Evolutionary conservation across 2,888 invertebrate species (phyloP), one percentile per base, ranked within the genome.

Genomic region (Drosophila parthenogenetica): DNA sequence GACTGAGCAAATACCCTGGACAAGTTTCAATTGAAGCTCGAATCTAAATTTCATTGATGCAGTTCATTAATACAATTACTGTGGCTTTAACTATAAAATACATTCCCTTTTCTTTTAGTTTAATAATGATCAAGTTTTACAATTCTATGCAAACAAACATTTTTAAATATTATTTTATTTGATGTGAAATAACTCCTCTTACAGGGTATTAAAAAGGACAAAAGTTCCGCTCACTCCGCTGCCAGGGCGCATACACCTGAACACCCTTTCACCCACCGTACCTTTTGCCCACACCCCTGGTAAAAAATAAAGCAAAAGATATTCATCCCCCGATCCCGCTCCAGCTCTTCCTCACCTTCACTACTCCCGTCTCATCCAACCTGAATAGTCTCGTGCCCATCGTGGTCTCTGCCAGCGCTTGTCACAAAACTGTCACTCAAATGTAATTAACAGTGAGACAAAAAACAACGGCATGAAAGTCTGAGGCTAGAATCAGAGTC

Each of bases 371-470:
- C 22, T 22, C 25, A 25, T 11, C 35, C 35, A 35, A 35, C 13
- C 35, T 13, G 35, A 46, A 16, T 37, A 51, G 42, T 19, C 54
- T 53, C 17, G 39, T 43, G 62, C 37, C 50, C 73, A 22, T 48
- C 73, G 42, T 62, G 50, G 64, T 59, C 74, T 60, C 55, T 62
- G 55, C 73, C 58, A 63, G 67, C 68, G 73, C 53, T 80, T 86
- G 88, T 86, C 87, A 82, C 79, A 84, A 87, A 83, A 85, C 79
- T 90, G 90, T 88, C 90, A 90, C 88, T 90, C 90, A 90, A 87
- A 83, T 62, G 82, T 88, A 90, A 90, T 90, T 90, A 90, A 85
- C 87, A 81, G 60, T 22, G 70, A 59, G 58, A 66, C 61, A 68
- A 68, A 58, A 60, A 69, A 61, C 45, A 57, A 19, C 53, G 61